Evolutionary conservation across 2,797 vertebrate species (phyloP).

Genomic region (Emys orbicularis): DNA sequence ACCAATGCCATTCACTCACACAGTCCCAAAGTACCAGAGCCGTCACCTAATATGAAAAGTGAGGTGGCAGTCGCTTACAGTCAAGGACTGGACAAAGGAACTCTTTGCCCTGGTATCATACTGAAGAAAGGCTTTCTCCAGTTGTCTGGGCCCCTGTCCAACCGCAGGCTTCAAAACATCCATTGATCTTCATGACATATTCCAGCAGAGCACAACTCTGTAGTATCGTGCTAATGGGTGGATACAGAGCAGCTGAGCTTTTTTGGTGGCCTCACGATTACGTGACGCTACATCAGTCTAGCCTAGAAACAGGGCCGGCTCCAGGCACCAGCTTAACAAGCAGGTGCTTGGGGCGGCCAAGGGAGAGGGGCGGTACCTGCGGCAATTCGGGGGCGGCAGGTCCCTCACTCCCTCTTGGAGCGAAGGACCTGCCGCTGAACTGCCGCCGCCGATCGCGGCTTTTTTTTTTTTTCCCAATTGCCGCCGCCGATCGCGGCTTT

Average conservation of each 20-base stretch:
- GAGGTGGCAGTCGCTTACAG: neutral
- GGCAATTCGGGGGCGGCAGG: no score
- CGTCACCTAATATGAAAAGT: neutral
- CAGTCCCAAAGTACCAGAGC: neutral
- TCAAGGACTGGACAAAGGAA: neutral
- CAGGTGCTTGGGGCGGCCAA: no score
- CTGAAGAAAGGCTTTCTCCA: neutral
- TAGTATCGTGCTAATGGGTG: neutral
- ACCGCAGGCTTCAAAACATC: neutral
- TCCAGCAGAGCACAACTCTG: neutral
- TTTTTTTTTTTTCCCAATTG: no score
- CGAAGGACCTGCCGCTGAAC: no score
- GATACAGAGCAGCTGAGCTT: neutral
- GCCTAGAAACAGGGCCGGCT: neutral
- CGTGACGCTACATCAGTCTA: neutral
- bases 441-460: no score
- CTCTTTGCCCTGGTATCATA: neutral
- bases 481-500: no score
- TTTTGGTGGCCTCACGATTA: neutral
- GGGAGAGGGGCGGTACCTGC: no score
- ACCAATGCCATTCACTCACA: neutral
- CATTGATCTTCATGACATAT: neutral
- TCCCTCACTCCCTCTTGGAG: no score
- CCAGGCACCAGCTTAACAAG: no score
- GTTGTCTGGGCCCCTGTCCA: neutral